phyloP scores from a whole-genome alignment of 2,113 vertebrate genomes.

The Tor tambroides region DNA sequence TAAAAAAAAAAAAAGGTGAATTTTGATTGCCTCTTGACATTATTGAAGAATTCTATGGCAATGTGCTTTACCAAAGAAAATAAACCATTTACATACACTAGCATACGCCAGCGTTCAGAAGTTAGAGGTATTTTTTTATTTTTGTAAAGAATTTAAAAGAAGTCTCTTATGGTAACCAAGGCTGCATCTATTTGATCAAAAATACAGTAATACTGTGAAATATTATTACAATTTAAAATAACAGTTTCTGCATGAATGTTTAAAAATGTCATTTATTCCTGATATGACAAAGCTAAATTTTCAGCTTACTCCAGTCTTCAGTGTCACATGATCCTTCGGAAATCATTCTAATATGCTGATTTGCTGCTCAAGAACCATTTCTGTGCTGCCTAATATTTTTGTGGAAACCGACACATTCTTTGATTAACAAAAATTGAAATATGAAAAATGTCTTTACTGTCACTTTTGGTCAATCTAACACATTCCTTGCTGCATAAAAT shows the following conservation, averaged over 20 bases:
- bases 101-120: background rate
- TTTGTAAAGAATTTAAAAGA: no score
- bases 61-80: background rate
- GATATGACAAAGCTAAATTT: background rate
- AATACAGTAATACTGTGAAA: no score
- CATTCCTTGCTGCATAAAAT: background rate
- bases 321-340: background rate
- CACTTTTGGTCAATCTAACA: background rate
- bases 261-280: background rate
- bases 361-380: background rate
- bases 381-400: no score
- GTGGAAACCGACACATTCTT: no score
- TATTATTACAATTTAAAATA: no score
- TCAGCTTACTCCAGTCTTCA: background rate
- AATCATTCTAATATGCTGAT: background rate
- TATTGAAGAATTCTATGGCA: background rate
- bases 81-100: background rate
- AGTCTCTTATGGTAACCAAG: background rate
- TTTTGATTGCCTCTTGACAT: background rate
- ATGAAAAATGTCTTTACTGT: background rate
- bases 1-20: background rate
- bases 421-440: no score
- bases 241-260: no score
- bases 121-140: background rate
- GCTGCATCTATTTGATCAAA: background rate